Percentiles rank a stretch among this genome's conserved stretches.
Evolutionary conservation across 1,140 invertebrate species (phyloP).

Genomic region (Drosophila arizonae): DNA sequence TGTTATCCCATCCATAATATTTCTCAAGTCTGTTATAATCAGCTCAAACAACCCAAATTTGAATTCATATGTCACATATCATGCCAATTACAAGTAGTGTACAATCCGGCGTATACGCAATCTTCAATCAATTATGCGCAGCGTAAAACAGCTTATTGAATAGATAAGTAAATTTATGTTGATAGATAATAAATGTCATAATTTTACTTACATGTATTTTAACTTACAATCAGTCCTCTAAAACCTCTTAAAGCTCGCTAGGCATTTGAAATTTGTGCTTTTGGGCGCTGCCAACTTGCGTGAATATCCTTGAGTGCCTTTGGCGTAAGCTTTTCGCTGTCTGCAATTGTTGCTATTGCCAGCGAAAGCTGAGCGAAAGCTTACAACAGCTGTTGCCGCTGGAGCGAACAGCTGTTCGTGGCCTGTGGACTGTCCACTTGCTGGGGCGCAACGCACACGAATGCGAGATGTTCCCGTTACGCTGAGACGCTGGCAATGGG

Average conservation of each 20-base stretch:
- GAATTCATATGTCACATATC: too few relatives aligned
- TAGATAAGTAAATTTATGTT: too few relatives aligned
- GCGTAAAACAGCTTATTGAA: not conserved
- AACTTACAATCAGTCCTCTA: too few relatives aligned
- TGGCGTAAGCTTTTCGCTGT: not conserved
- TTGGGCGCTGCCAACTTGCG: slow-evolving; percentile 6
- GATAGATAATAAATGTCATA: too few relatives aligned
- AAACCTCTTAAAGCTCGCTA: not conserved
- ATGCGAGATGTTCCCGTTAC: slow-evolving; percentile 24
- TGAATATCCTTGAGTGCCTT: not conserved
- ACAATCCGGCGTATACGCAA: not conserved
- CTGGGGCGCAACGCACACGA: not conserved
- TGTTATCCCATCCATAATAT: too few relatives aligned
- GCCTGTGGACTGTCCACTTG: slow-evolving; percentile 28
- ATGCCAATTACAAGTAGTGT: too few relatives aligned
- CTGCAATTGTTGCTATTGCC: slow-evolving; percentile 11
- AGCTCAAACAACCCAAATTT: too few relatives aligned
- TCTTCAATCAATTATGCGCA: not conserved
- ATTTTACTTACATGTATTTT: too few relatives aligned
- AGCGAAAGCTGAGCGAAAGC: slow-evolving; percentile 31
- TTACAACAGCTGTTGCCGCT: slow-evolving; percentile 26
- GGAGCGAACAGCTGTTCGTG: slow-evolving; percentile 27
- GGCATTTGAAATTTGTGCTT: not conserved
- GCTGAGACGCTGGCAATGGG: slow-evolving; percentile 17
- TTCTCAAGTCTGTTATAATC: too few relatives aligned